These are phyloP conservation scores for Dipodomys merriami DNA, from an alignment of 2,113 vertebrate genomes.

Conservation along the genomic window DNA sequence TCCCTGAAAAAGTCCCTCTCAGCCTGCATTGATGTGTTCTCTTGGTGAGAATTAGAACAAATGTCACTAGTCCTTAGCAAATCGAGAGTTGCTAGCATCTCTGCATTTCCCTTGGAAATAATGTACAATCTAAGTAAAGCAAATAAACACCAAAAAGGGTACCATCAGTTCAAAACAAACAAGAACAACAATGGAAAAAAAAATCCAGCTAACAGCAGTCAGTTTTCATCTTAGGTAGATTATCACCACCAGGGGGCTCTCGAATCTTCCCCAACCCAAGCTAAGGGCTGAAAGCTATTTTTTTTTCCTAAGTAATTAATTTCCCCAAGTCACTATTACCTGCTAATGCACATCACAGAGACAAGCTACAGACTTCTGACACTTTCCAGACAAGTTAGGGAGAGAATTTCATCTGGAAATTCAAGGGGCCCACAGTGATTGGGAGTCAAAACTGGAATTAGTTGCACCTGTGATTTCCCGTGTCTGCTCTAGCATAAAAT, in stretches of 20 bases:
- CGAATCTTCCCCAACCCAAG: constrained; percentile 73
- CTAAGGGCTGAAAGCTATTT: constrained; percentile 29
- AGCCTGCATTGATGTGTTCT: neutral
- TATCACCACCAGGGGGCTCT: constrained; percentile 83
- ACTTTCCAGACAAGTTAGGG: constrained; percentile 37
- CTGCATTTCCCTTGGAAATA: neutral
- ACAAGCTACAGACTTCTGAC: constrained; percentile 57
- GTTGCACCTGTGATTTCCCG: constrained; percentile 69
- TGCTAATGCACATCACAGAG: constrained; percentile 32
- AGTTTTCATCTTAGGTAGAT: neutral
- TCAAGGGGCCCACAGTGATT: constrained; percentile 33
- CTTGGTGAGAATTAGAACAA: neutral
- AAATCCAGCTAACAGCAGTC: neutral
- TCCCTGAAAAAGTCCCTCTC: neutral
- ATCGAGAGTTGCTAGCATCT: neutral
- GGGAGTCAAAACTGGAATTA: constrained; percentile 55
- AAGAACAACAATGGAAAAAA: neutral
- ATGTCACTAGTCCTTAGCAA: neutral
- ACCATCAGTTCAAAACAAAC: neutral
- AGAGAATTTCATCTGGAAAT: constrained; percentile 69
- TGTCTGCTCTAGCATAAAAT: constrained; percentile 73
- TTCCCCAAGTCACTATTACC: constrained; percentile 59
- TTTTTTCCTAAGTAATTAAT: constrained; percentile 66
- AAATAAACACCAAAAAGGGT: neutral
- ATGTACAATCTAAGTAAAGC: neutral